Base-by-base conservation (phyloP, 2,113 vertebrate species). In the Hemiscyllium ocellatum region DNA sequence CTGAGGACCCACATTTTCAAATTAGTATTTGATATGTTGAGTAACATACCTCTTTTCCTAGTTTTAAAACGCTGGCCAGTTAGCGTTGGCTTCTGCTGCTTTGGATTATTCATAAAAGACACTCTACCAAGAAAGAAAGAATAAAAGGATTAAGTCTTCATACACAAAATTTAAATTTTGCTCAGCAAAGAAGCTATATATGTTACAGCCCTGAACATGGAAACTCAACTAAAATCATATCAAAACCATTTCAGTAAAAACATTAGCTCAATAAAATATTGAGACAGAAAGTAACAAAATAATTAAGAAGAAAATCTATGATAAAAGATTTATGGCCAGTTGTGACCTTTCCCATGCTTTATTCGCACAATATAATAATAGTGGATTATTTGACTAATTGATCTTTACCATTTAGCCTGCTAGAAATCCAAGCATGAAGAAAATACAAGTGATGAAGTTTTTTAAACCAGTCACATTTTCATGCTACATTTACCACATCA, bases 41-140 rank as follows among this genome's bases (percentile, higher is more conserved):
- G 22, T 13, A 95, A 95, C 87, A 94, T 96, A 98, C 99, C 99
- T 99, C 99, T 99, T 98, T 99, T 99, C 97, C 99, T 98, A 96
- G 99, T 99, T 98, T 99, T 99, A 98, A 99, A 99, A 98, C 99
- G 99, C 99, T 99, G 99, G 97, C 99, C 99, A 95, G 99, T 99
- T 98, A 99, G 99, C 98, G 99, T 99, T 97, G 99, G 99, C 98
- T 99, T 99, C 98, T 99, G 99, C 98, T 99, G 99, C 99, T 99
- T 99, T 99, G 99, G 99, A 99, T 99, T 99, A 99, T 98, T 99
- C 99, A 99, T 99, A 99, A 99, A 99, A 99, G 98, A 99, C 98
- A 98, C 98, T 97, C 98, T 99, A 97, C 29, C 24, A 95, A 96
- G 95, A 96, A 22, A 95, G 10, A 3, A 37, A 37, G 78, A 83